Percentiles rank a stretch among this genome's conserved stretches.
phyloP scores from a whole-genome alignment of 1,140 invertebrate genomes.

The Drosophila sp. region DNA sequence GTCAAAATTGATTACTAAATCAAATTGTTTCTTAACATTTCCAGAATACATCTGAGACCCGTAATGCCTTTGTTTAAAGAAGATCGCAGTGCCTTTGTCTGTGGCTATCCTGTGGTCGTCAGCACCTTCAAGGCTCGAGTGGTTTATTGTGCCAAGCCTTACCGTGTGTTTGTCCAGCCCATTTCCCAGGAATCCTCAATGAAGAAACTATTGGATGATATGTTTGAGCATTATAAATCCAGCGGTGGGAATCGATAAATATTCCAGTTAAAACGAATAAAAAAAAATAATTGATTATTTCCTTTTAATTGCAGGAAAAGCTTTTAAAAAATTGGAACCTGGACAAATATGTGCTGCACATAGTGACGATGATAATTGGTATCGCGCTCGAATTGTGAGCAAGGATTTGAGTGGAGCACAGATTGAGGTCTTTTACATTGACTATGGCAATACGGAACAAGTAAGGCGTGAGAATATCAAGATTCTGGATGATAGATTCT shows the following conservation, averaged over 20 bases:
- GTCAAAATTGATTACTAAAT: background rate
- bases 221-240: constrained; percentile 86
- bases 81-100: constrained; percentile 63
- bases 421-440: constrained; percentile 87
- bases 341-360: constrained; percentile 86
- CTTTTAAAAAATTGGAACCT: constrained; percentile 50
- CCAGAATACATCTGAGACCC: constrained; percentile 68
- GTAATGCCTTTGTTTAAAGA: constrained; percentile 73
- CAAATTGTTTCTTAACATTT: background rate
- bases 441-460: constrained; percentile 90
- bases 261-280: too few species aligned
- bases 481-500: constrained; percentile 85
- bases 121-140: constrained; percentile 61
- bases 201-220: constrained; percentile 83
- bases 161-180: constrained; percentile 86
- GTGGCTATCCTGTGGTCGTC: constrained; percentile 57
- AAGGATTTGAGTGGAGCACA: constrained; percentile 73
- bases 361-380: constrained; percentile 87
- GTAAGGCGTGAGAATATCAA: constrained; percentile 84
- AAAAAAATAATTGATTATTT: background rate
- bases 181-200: constrained; percentile 77
- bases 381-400: constrained; percentile 85
- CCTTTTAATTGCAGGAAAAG: constrained; percentile 37
- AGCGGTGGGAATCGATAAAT: constrained; percentile 60
- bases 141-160: constrained; percentile 59